Percentiles rank a stretch among this genome's conserved stretches.
phyloP scores from a whole-genome alignment of 2,797 vertebrate species.

The Sebastes goodei region DNA sequence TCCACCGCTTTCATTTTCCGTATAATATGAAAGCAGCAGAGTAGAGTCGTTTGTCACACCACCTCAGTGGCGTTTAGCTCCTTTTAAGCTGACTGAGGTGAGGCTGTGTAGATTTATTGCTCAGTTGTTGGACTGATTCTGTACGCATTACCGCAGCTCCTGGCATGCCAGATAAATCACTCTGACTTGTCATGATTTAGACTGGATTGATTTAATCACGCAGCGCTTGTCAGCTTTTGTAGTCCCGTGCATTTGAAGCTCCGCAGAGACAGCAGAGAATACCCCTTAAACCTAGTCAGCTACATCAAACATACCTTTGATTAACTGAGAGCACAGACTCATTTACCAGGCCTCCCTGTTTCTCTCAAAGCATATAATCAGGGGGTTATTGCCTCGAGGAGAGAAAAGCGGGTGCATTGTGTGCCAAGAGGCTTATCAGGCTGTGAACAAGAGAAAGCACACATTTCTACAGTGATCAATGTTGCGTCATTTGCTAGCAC shows the following conservation, averaged over 20 bases:
- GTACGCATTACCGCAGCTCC: slow-evolving; percentile 56
- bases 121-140: slow-evolving; percentile 62
- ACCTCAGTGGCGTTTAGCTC: slow-evolving; percentile 54
- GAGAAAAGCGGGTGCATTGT: slow-evolving; percentile 46
- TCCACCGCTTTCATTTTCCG: background rate
- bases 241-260: slow-evolving; percentile 22
- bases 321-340: slow-evolving; percentile 52
- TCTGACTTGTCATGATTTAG: slow-evolving; percentile 65
- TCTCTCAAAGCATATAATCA: slow-evolving; percentile 62
- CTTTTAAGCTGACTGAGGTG: slow-evolving; percentile 41
- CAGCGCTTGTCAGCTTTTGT: slow-evolving; percentile 25
- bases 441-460: slow-evolving; percentile 56
- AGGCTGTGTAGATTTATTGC: slow-evolving; percentile 65
- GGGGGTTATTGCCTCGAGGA: slow-evolving; percentile 35
- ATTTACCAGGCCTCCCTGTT: slow-evolving; percentile 33
- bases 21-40: background rate
- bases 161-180: slow-evolving; percentile 72
- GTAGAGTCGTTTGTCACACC: slow-evolving; percentile 40
- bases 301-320: slow-evolving; percentile 72
- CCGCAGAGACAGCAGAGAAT: slow-evolving; percentile 1
- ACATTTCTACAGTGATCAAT: slow-evolving; percentile 71
- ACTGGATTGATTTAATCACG: slow-evolving; percentile 74
- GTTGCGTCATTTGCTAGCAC: slow-evolving; percentile 64
- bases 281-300: slow-evolving; percentile 56
- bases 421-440: slow-evolving; percentile 68